A percentile compares a stretch with the other conserved stretches of the same genome.
Evolutionary conservation across 1,140 invertebrate species (phyloP).

Genomic region (Leguminivora glycinivorella): DNA sequence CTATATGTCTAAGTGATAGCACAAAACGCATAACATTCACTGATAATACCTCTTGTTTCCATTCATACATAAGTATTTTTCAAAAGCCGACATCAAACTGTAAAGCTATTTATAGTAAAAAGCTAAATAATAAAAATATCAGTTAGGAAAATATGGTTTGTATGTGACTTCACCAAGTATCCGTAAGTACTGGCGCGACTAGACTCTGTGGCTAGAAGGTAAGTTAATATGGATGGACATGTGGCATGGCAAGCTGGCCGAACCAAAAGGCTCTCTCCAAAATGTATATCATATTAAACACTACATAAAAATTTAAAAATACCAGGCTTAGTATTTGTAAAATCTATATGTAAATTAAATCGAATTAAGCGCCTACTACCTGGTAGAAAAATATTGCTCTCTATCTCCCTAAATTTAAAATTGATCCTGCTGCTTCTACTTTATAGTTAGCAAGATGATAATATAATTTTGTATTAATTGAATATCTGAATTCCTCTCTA

Average conservation of each 20-base stretch:
- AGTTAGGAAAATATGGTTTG: slow-evolving; percentile 70
- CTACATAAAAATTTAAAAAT: slow-evolving; percentile 66
- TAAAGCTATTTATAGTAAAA: slow-evolving; percentile 73
- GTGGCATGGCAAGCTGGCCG: slow-evolving; percentile 72
- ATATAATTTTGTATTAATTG: slow-evolving; percentile 50
- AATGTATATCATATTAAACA: slow-evolving; percentile 55
- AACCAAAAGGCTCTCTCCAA: slow-evolving; percentile 49
- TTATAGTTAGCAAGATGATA: slow-evolving; percentile 53
- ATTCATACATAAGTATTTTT: slow-evolving; percentile 51
- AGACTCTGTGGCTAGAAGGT: slow-evolving; percentile 58
- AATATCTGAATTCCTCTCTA: slow-evolving; percentile 62
- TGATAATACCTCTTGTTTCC: slow-evolving; percentile 53
- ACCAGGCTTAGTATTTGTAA: slow-evolving; percentile 68
- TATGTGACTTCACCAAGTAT: slow-evolving; percentile 56
- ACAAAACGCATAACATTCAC: slow-evolving; percentile 71
- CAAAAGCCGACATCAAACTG: slow-evolving; percentile 76
- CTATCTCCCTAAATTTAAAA: slow-evolving; percentile 71
- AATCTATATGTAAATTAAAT: slow-evolving; percentile 72
- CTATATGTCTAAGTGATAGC: slow-evolving; percentile 56
- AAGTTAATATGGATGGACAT: slow-evolving; percentile 74
- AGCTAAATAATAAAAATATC: slow-evolving; percentile 71
- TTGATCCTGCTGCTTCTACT: slow-evolving; percentile 64
- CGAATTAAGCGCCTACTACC: slow-evolving; percentile 70
- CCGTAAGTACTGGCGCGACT: slow-evolving; percentile 56
- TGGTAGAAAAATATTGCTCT: slow-evolving; percentile 74